Evolutionary conservation across 2,888 invertebrate species (phyloP).

Genomic region (Hypolimnas misippus): DNA sequence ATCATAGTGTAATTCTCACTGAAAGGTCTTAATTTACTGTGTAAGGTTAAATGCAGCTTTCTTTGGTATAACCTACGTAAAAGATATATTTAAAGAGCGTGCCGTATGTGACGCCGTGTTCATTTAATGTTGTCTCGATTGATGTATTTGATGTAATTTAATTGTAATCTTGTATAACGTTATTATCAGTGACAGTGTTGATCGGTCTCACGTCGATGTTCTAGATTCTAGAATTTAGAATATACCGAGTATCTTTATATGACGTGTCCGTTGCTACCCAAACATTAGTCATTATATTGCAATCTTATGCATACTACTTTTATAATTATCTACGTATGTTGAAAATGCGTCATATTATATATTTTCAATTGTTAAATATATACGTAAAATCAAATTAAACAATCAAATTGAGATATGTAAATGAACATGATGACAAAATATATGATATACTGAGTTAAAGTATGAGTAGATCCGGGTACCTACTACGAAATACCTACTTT

Average conservation of each 20-base stretch:
- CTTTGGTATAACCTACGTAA: not conserved
- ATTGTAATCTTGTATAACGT: no score
- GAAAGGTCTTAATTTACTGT: not conserved
- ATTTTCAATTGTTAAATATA: not conserved
- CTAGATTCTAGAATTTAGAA: not conserved
- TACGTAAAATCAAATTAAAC: not conserved
- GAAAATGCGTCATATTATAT: not conserved
- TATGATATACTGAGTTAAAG: not conserved
- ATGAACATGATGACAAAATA: not conserved
- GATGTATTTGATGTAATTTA: conserved; percentile 11
- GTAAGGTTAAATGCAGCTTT: conserved; percentile 2
- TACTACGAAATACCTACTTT: conserved; percentile 18
- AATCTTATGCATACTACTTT: not conserved
- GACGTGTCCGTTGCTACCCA: not conserved
- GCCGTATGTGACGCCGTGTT: not conserved
- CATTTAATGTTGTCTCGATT: conserved; percentile 15
- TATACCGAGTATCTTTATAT: not conserved
- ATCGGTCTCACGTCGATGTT: not conserved
- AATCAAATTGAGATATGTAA: not conserved
- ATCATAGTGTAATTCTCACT: conserved; percentile 9
- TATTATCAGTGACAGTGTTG: not conserved
- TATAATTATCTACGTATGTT: not conserved
- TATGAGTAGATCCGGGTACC: conserved; percentile 4
- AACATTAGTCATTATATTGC: not conserved
- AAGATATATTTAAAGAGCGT: not conserved